Evolutionary conservation across 2,888 invertebrate genomes (phyloP).

Genomic region (Apamea crenata): DNA sequence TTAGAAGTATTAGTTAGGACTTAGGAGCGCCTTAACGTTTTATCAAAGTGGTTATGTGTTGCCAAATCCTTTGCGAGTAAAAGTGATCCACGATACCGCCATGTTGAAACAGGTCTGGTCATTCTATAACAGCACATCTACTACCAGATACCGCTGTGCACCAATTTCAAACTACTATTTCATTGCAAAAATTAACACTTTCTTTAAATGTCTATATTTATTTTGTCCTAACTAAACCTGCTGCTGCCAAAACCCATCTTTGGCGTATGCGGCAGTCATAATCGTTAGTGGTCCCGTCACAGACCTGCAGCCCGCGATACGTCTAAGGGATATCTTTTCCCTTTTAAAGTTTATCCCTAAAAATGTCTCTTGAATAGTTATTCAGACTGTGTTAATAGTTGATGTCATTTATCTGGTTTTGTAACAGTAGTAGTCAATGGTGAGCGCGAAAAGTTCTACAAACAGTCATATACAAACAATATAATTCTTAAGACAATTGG

Average conservation of each 20-base stretch:
- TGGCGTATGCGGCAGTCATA: constrained; percentile 48
- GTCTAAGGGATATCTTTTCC: constrained; percentile 38
- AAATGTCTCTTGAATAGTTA: constrained; percentile 39
- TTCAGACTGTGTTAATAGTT: neutral
- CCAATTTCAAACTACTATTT: constrained; percentile 1
- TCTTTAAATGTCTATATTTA: neutral
- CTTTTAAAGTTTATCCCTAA: constrained; percentile 32
- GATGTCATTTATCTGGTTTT: neutral
- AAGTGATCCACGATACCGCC: neutral
- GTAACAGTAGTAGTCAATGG: neutral
- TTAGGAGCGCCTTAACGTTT: no score
- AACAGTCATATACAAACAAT: no score
- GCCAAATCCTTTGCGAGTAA: neutral
- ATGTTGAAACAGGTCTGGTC: neutral
- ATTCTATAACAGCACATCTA: neutral
- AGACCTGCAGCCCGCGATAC: constrained; percentile 36
- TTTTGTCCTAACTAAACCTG: neutral
- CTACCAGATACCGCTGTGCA: neutral
- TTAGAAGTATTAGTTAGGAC: no score
- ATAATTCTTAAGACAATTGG: no score
- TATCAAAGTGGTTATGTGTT: neutral
- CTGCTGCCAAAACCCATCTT: neutral
- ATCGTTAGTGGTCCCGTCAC: constrained; percentile 58
- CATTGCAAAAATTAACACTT: neutral
- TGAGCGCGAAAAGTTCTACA: neutral